Base-by-base conservation (phyloP, 2,113 vertebrate genomes). In the Bos indicus region DNA sequence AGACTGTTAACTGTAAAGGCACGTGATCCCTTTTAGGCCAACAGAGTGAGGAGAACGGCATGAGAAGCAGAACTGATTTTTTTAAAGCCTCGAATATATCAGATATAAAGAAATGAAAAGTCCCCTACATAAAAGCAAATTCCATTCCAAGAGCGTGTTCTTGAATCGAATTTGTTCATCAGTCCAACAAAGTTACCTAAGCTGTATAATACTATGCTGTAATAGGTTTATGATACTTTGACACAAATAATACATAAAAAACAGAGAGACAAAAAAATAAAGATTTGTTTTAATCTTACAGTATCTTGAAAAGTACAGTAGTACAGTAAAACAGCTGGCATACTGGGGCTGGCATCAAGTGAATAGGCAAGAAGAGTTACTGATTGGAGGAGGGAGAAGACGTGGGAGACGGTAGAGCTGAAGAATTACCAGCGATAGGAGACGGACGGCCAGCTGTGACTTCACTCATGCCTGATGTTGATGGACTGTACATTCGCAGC, bases 1-100 rank as follows among this genome's bases (percentile, higher is more conserved):
- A 56, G 28, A 7, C 52, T 43, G 0, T 5, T 48, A 13, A 15
- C 57, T 15, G 30, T 36, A 48, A 83, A 94, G 54, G 7, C 14
- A 3, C 6, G 2, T 15, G 25, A 16, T 36, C n/a, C 1, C 57
- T 60, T 54, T 0, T 3, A 14, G 11, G n/a, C 25, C 43, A 60
- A 1, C 4, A 23, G 54, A 77, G 46, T 7, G 33, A 36, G 48
- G 51, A 84, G 23, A 62, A 36, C 7, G 5, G 21, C 3, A 1
- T 5, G 33, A 21, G 36, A 33, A 48, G 26, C 52, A 89, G 33
- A 46, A 36, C 11, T 26, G 15, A 52, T 52, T 62, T 36, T 54
- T n/a, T 82, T 54, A 52, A 84, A 28, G 40, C 26, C 64, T 88
- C n/a, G 0, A 17, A 10, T 86, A 25, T 23, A 51, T 57, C 48